Evolutionary conservation across 2,113 vertebrate species (phyloP), one percentile per base, ranked within the genome.

Genomic region (Piprites chloris): DNA sequence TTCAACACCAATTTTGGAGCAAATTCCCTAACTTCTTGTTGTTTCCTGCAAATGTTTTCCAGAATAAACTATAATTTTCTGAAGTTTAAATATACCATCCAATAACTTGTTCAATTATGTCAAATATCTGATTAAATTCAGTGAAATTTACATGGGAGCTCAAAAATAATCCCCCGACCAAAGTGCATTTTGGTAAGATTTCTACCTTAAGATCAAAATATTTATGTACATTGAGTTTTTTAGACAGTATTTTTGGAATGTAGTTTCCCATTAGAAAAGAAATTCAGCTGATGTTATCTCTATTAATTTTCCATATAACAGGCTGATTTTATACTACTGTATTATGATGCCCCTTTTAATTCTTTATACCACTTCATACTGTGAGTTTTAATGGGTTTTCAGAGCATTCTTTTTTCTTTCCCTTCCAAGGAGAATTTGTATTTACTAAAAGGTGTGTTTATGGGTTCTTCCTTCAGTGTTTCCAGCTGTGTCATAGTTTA

Each of bases 331-430:
- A 96, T 75, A 88, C 83, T 76, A 94, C 88, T 95, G 89, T 96
- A 97, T 98, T 96, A 93, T 92, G 82, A 75, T 72, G 77, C 87
- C 56, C 83, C 46, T 89, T 96, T 96, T 97, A 96, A 90, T 96
- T 97, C 97, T 97, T 96, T 74, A 55, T 94, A 85, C 91, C 72
- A 93, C 95, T 97, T 98, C 97, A 98, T 85, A 98, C 96, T 98
- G 97, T 91, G 97, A 95, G 53, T 94, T 97, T 97, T 97, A 97
- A 97, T 97, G 91, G 89, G 41, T 87, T 98, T 97, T 94, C 72
- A 88, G 72, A 94, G 75, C 65, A 88, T 80, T 96, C 82, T 44
- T 78, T 66, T 97, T 97, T 94, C 52, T 87, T 96, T 94, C 63
- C 91, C 39, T 90, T 49, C 35, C 91, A 95, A 93, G 68, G 50